phyloP scores from a whole-genome alignment of 2,797 vertebrate genomes.

The Artibeus lituratus region DNA sequence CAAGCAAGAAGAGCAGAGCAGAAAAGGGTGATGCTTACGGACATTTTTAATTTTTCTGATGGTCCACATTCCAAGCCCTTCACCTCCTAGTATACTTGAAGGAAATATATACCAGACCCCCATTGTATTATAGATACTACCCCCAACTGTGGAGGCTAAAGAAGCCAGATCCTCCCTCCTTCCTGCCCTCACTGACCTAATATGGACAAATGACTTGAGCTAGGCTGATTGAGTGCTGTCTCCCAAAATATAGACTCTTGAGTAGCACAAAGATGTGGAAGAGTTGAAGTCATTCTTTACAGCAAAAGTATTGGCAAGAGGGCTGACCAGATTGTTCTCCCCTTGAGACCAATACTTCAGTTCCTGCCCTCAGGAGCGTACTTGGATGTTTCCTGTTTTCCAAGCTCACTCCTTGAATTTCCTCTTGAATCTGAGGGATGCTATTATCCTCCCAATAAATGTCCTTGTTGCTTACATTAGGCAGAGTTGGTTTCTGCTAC shows the following conservation, averaged over 20 bases:
- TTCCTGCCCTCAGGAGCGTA: not conserved
- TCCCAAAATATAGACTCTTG: not conserved
- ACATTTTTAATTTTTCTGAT: not conserved
- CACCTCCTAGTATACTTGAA: not conserved
- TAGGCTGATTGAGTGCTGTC: not conserved
- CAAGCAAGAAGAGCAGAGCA: not conserved
- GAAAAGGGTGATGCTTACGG: not conserved
- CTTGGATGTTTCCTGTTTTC: not conserved
- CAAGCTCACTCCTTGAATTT: not conserved
- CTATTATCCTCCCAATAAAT: not conserved
- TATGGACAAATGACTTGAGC: not conserved
- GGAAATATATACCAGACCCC: not conserved
- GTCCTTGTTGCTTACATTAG: not conserved
- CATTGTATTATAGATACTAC: not conserved
- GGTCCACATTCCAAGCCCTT: not conserved
- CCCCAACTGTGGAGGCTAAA: not conserved
- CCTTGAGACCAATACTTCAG: not conserved
- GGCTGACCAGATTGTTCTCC: not conserved
- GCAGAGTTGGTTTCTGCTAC: not conserved
- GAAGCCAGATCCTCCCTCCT: not conserved
- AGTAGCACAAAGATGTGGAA: not conserved
- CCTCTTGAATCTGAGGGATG: not conserved
- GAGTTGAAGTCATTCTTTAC: not conserved
- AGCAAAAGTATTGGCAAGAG: not conserved
- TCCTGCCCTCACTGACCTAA: not conserved